Conservation (phyloP, 2,113 vertebrate species). For the Paramisgurnus dabryanus region DNA sequence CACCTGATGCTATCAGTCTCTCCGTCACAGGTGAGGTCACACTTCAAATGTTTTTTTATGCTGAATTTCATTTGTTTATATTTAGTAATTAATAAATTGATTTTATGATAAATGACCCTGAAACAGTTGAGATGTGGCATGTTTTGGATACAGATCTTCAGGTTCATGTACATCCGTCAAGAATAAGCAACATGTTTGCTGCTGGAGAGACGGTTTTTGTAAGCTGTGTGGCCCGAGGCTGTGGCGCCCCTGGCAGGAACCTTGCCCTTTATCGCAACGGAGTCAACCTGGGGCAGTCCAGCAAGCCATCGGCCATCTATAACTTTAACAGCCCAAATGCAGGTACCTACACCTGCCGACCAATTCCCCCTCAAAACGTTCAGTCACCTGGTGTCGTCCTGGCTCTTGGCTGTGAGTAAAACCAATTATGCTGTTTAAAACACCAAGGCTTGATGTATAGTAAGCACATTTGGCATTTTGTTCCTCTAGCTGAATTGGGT, state of each 20-base stretch:
- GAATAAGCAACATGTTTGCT: constrained; percentile 70
- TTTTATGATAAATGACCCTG: too few species aligned
- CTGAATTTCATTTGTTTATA: too few species aligned
- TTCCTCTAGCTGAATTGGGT: too few species aligned
- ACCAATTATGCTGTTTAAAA: not conserved
- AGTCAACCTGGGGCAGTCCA: constrained; percentile 69
- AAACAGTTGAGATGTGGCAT: not conserved
- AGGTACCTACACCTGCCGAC: constrained; percentile 73
- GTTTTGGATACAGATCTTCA: constrained; percentile 69
- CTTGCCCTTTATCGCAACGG: constrained; percentile 74
- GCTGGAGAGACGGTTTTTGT: constrained; percentile 74
- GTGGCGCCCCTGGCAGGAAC: constrained; percentile 69
- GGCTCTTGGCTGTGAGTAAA: constrained; percentile 71
- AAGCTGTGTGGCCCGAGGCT: constrained; percentile 73
- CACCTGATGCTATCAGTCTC: constrained; percentile 68
- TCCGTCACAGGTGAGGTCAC: constrained; percentile 68
- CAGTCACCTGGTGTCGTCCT: constrained; percentile 67
- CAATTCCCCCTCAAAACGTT: constrained; percentile 72
- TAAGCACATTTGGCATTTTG: too few species aligned
- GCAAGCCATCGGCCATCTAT: constrained; percentile 69
- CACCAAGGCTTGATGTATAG: too few species aligned
- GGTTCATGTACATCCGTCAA: constrained; percentile 71
- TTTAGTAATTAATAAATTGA: too few species aligned
- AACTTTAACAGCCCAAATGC: constrained; percentile 69
- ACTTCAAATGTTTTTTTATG: not conserved